phyloP scores from a whole-genome alignment of 2,797 vertebrate genomes.

The Scyliorhinus canicula region DNA sequence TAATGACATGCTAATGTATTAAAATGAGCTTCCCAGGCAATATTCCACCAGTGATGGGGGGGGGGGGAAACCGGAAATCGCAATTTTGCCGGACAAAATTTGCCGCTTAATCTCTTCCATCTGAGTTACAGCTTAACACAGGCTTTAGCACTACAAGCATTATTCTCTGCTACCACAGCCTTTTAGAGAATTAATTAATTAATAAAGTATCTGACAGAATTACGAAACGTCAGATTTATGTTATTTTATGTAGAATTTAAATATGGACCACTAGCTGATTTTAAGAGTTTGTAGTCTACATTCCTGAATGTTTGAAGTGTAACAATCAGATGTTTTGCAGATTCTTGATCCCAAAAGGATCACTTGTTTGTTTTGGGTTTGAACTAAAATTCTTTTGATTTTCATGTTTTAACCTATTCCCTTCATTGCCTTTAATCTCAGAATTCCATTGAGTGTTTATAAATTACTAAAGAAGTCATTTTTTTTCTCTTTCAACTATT shows the following conservation, averaged over 20 bases:
- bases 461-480: slow-evolving; percentile 26
- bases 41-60: no score
- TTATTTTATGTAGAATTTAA: neutral
- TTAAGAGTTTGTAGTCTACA: neutral
- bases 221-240: neutral
- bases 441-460: slow-evolving; percentile 29
- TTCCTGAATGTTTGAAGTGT: slow-evolving; percentile 1
- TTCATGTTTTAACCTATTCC: slow-evolving; percentile 16
- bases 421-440: slow-evolving; percentile 32
- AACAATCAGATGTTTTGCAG: slow-evolving; percentile 24
- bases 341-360: neutral
- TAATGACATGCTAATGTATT: no score
- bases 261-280: neutral
- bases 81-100: no score
- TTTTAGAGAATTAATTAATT: neutral
- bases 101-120: neutral
- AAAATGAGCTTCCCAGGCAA: no score
- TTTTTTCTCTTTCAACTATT: slow-evolving; percentile 33
- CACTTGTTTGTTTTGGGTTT: slow-evolving; percentile 10
- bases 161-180: neutral
- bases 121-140: neutral
- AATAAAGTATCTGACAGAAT: neutral
- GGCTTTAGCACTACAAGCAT: neutral
- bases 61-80: no score
- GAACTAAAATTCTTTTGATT: slow-evolving; percentile 34